Evolutionary conservation across 2,797 vertebrate species (phyloP), one percentile per base, ranked within the genome.

Genomic region (Falco berigora): DNA sequence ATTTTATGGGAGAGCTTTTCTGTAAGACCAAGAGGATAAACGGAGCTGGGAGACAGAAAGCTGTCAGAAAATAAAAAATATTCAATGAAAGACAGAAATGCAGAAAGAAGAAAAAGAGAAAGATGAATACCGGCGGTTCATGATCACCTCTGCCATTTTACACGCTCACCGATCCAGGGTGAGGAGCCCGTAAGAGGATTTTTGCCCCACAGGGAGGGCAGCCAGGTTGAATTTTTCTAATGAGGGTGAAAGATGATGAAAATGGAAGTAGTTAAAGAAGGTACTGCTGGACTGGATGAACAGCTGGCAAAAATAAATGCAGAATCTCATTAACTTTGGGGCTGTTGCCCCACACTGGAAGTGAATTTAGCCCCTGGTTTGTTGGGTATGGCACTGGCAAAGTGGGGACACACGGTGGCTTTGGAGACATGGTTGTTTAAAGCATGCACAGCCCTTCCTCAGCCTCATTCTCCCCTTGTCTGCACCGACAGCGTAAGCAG

Each of bases 1-100:
- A 88, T 83, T 92, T 88, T 83, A 78, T 28, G 44, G 62, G 42
- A 77, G 58, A 93, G 50, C 3, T 91, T 88, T 87, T 85, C 61
- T 42, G 34, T 63, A 86, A 52, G 47, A 63, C 34, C 46, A 69
- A 80, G 61, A 78, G 50, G 66, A 62, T 77, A 86, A 94, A 72
- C 13, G 36, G 42, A 47, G n/a, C 55, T 91, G 58, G 42, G 79
- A 86, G 66, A 75, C 22, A 86, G 74, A 93, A 90, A 79, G 53
- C 34, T 83, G 68, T 46, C 64, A 69, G 71, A 46, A 73, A 89
- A 68, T 68, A 56, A 23, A 20, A 75, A 17, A 88, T 5, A 46
- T 67, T 56, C 49, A 49, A 40, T 38, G 56, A 30, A 95, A 88
- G 53, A 72, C 1, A 77, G 75, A 92, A 86, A 86, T 32, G 32